Evolutionary conservation across 1,140 invertebrate genomes (phyloP), one percentile per base, ranked within the genome.

Genomic region (Macrotrachela quadricornifera): DNA sequence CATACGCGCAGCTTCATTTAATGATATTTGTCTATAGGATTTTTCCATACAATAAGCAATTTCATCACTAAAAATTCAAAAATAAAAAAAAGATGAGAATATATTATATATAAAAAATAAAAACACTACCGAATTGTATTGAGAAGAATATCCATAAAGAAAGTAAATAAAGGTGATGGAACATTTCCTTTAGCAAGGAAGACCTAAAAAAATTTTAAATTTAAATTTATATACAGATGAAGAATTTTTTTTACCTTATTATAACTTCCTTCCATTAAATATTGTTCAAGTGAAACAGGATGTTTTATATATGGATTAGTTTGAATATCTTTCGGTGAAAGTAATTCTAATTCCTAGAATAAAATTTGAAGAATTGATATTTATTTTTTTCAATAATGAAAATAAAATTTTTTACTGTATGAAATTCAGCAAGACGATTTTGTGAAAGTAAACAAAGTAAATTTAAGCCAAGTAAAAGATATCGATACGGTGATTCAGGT

Each of bases 221-320:
- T 4, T 30, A 30, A 30, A 4, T 30, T 30, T 30, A 30, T 4
- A 4, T 30, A 30, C 2, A 30, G 21, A 30, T n/a, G n/a, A n/a
- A n/a, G n/a, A n/a, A n/a, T n/a, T n/a, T n/a, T n/a, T n/a, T 8
- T 30, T 30, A 30, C 21, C 72, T 97, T 97, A 67, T 96, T 96
- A 64, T 96, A 99, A 55, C 85, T 88, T 36, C 94, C 92, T 71
- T 97, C 94, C 90, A 97, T 97, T 43, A 97, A 75, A 71, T 90
- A 95, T 64, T 97, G 92, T 63, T 99, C 92, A 58, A 99, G 74
- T 38, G 84, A 85, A 1, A 97, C 75, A 0, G 92, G 88, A 67
- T 94, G 87, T 57, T 79, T 78, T 39, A 99, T 91, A 67, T 92
- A 97, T 49, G 86, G 78, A 66, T 96, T 92, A 17, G 57, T 64